Conservation (phyloP, 1,140 invertebrate species). For the Neuroterus valhalla region DNA sequence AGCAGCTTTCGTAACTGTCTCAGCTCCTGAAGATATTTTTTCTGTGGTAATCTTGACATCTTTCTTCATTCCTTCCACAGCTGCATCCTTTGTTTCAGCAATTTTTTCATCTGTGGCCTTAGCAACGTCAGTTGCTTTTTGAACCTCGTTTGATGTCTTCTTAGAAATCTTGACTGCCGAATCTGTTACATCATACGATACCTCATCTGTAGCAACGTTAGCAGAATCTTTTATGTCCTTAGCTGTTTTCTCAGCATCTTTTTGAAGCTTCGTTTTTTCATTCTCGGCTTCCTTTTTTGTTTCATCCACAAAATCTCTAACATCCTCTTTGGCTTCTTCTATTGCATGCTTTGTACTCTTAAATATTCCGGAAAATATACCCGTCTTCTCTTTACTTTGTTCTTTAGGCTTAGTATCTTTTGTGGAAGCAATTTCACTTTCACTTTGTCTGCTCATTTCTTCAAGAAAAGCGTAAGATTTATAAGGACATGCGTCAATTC, state of each 20-base stretch:
- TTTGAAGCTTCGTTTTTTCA: conserved; percentile 38
- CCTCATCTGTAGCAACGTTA: not conserved
- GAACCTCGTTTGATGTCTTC: conserved; percentile 33
- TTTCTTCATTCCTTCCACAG: conserved; percentile 51
- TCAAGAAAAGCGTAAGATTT: conserved; percentile 50
- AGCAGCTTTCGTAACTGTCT: not conserved
- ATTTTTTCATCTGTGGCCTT: conserved; percentile 35
- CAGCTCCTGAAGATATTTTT: not conserved
- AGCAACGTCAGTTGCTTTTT: conserved; percentile 37
- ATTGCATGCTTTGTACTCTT: conserved; percentile 41
- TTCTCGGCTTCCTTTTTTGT: not conserved
- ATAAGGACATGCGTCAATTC: conserved; percentile 58
- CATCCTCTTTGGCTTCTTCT: conserved; percentile 49
- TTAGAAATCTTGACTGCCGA: conserved; percentile 6
- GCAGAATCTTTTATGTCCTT: conserved; percentile 36
- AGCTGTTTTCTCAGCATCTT: conserved; percentile 40
- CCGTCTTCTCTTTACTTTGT: conserved; percentile 44
- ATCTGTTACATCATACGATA: conserved; percentile 9
- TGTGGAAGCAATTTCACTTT: conserved; percentile 34
- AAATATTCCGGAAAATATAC: conserved; percentile 36
- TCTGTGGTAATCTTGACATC: not conserved
- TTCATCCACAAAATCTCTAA: conserved; percentile 29
- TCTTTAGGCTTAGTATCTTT: conserved; percentile 34
- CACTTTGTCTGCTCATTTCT: conserved; percentile 32
- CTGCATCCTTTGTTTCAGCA: conserved; percentile 30